Percentiles rank a stretch among this genome's conserved stretches.
Evolutionary conservation across 2,113 vertebrate species (phyloP).

Genomic region (Thunnus maccoyii): DNA sequence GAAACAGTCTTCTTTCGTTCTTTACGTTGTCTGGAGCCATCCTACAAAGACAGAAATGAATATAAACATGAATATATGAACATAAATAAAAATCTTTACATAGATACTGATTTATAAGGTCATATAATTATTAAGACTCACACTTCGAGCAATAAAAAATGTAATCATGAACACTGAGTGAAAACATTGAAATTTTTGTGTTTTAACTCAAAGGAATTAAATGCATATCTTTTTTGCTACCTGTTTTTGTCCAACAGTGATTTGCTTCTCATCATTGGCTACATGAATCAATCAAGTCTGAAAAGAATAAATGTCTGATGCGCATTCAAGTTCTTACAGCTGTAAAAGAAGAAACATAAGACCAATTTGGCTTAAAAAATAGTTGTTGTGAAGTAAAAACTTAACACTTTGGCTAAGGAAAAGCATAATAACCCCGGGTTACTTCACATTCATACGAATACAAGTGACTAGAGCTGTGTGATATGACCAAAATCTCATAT

Average conservation of each 20-base stretch:
- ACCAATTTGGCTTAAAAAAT: too few species aligned
- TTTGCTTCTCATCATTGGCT: too few species aligned
- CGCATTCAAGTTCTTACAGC: not conserved
- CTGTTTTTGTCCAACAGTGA: too few species aligned
- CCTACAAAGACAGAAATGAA: conserved; percentile 80
- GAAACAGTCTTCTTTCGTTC: conserved; percentile 98
- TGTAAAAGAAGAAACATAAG: not conserved
- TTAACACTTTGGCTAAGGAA: not conserved
- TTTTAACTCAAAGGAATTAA: not conserved
- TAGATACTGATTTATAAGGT: not conserved
- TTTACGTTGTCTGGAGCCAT: conserved; percentile 93
- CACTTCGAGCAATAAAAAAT: not conserved
- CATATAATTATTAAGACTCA: not conserved
- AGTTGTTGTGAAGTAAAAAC: not conserved
- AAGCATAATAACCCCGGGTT: too few species aligned
- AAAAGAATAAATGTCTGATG: not conserved
- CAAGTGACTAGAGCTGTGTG: too few species aligned
- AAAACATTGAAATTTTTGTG: not conserved
- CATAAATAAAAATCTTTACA: conserved; percentile 14
- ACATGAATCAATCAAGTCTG: not conserved
- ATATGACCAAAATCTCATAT: too few species aligned
- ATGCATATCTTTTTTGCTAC: not conserved
- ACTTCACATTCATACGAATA: too few species aligned
- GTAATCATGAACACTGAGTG: too few species aligned
- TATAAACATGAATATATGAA: not conserved